A percentile compares a stretch with the other conserved stretches of the same genome.
phyloP scores from a whole-genome alignment of 2,797 vertebrate species.

The Pseudomugil gertrudae region DNA sequence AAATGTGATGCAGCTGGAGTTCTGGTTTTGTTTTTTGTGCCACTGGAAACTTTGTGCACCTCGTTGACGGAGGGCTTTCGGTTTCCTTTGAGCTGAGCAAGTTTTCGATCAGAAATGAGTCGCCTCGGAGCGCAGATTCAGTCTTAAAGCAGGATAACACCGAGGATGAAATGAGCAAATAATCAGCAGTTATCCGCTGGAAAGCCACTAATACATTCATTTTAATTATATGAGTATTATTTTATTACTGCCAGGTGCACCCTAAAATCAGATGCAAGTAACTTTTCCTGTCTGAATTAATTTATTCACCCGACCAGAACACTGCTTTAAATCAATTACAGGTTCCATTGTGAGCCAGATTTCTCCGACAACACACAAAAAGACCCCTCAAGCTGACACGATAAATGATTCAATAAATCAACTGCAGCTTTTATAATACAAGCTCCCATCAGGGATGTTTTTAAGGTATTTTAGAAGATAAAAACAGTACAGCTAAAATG shows the following conservation, averaged over 20 bases:
- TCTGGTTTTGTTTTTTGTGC: not conserved
- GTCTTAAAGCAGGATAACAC: conserved; percentile 8
- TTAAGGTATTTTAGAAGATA: conserved; percentile 8
- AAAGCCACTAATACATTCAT: conserved; percentile 2
- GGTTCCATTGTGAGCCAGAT: not conserved
- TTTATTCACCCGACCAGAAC: not conserved
- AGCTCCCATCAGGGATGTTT: no score
- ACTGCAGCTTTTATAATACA: not conserved
- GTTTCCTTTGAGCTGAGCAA: not conserved
- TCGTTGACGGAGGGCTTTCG: not conserved
- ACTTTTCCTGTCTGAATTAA: conserved; percentile 1
- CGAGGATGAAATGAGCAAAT: conserved; percentile 6
- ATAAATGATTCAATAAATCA: conserved; percentile 23
- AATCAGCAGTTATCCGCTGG: not conserved
- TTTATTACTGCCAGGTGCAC: conserved; percentile 32
- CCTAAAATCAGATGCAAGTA: conserved; percentile 3
- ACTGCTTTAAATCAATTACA: not conserved
- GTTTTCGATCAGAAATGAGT: not conserved
- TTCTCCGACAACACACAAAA: not conserved
- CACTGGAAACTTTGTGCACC: not conserved
- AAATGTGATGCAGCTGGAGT: conserved; percentile 3
- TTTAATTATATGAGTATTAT: conserved; percentile 28
- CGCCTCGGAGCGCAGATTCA: not conserved
- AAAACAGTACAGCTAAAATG: not conserved
- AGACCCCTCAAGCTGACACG: not conserved